Conservation (phyloP, 2,113 vertebrate genomes). For the Entosphenus tridentatus region DNA sequence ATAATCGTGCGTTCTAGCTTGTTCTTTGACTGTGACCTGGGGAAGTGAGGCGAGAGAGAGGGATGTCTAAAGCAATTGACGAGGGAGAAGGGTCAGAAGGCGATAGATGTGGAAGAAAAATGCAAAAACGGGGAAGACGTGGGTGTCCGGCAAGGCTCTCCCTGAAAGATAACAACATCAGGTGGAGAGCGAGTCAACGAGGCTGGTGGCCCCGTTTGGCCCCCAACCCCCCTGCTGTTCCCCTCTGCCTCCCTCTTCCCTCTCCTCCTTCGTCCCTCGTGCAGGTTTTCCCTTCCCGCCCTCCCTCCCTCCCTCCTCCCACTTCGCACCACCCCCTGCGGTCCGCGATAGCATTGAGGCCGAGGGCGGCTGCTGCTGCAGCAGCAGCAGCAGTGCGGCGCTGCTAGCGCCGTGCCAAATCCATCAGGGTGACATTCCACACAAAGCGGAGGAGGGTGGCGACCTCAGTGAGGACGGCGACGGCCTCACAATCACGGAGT, state of each 20-base stretch:
- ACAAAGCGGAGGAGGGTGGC: too few species aligned
- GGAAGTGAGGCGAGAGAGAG: not conserved
- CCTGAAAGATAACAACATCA: too few species aligned
- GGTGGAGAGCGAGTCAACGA: not conserved
- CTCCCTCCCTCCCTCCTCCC: constrained; percentile 3
- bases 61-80: not conserved
- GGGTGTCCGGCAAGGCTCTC: not conserved
- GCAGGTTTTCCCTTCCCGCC: not conserved
- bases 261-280: not conserved
- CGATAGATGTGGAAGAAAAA: not conserved
- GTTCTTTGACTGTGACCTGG: not conserved
- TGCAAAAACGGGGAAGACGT: not conserved
- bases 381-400: too few species aligned
- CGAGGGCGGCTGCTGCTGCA: too few species aligned
- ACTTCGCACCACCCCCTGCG: not conserved
- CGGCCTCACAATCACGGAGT: too few species aligned
- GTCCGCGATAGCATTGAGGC: too few species aligned
- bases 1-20: too few species aligned
- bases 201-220: not conserved
- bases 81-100: not conserved
- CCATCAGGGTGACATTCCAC: too few species aligned
- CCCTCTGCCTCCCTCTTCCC: not conserved
- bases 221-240: not conserved
- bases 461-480: too few species aligned
- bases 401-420: too few species aligned